Percentiles rank a stretch among this genome's conserved stretches.
These are phyloP conservation scores for Melanogrammus aeglefinus DNA, from an alignment of 2,797 vertebrate genomes.

Conservation along the genomic window DNA sequence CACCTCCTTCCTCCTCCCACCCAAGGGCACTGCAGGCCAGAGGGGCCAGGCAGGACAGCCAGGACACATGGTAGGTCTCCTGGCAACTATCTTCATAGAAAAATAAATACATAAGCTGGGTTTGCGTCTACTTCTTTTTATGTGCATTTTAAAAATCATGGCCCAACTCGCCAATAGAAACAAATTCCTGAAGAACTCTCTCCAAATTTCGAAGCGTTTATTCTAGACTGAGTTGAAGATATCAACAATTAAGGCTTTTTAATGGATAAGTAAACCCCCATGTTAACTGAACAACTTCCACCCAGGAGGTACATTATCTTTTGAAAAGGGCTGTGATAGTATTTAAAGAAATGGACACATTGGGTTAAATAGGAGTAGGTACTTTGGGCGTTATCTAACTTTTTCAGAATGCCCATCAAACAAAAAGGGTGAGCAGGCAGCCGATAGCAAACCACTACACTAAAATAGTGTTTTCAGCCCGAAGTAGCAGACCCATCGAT, in stretches of 20 bases:
- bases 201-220: too few relatives aligned
- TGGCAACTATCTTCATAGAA: too few relatives aligned
- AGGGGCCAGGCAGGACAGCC: conserved; percentile 59
- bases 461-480: neutral
- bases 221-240: too few relatives aligned
- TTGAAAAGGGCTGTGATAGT: neutral
- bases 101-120: too few relatives aligned
- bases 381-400: neutral
- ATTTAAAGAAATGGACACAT: neutral
- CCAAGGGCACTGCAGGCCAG: conserved; percentile 59
- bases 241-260: too few relatives aligned
- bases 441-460: neutral
- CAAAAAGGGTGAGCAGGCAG: neutral
- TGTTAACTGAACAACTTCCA: too few relatives aligned
- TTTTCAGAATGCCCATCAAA: neutral
- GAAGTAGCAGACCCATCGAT: neutral
- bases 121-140: too few relatives aligned
- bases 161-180: too few relatives aligned
- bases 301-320: too few relatives aligned
- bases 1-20: neutral
- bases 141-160: too few relatives aligned
- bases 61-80: conserved; percentile 55
- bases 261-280: too few relatives aligned
- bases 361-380: neutral
- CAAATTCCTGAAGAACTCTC: too few relatives aligned